phyloP scores from a whole-genome alignment of 2,113 vertebrate species.

The Mustelus asterias region DNA sequence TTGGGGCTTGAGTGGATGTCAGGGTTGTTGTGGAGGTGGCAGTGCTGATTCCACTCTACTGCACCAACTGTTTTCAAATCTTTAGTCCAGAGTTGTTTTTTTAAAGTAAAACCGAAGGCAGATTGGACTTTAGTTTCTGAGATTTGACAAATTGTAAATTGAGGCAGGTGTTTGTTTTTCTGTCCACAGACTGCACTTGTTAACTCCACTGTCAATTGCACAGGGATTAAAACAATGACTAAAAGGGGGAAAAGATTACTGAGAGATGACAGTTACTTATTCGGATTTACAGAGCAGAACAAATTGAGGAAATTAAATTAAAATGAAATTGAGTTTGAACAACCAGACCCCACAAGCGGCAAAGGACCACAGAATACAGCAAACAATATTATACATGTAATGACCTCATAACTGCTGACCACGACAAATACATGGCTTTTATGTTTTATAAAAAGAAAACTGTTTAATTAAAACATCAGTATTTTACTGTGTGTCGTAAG shows the following conservation, averaged over 20 bases:
- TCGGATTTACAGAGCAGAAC: background rate
- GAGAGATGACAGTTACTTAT: constrained; percentile 1
- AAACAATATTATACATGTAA: background rate
- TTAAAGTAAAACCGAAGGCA: background rate
- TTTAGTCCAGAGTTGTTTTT: background rate
- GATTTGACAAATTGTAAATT: background rate
- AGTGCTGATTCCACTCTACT: background rate
- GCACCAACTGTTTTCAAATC: background rate
- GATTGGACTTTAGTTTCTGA: background rate
- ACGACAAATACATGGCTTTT: background rate
- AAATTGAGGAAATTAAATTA: constrained; percentile 19
- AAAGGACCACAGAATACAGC: background rate
- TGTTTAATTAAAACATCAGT: background rate
- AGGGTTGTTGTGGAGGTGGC: background rate
- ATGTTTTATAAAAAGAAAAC: background rate
- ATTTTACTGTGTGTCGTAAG: background rate
- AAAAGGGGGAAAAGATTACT: constrained; percentile 1
- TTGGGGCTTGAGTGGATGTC: background rate
- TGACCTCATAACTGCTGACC: background rate
- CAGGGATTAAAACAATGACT: background rate
- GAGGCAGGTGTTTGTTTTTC: background rate
- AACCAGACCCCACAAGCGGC: background rate
- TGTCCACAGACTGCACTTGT: background rate
- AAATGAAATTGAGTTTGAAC: background rate
- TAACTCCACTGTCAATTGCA: background rate